Evolutionary conservation across 2,797 vertebrate genomes (phyloP).

Genomic region (Crax fasciolata): DNA sequence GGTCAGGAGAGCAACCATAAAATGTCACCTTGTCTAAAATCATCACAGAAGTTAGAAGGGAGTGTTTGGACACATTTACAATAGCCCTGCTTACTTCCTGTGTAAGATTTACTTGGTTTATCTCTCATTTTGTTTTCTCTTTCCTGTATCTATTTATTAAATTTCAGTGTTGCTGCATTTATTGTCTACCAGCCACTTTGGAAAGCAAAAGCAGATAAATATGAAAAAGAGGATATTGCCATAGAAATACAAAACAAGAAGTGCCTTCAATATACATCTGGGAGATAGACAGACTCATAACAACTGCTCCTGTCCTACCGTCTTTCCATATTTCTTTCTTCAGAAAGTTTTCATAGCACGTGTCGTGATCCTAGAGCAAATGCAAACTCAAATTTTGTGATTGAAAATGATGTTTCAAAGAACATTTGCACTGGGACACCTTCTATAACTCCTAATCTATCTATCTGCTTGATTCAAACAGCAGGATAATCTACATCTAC

Average conservation of each 20-base stretch:
- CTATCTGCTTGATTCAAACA: neutral
- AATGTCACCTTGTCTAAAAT: constrained; percentile 53
- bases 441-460: neutral
- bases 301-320: neutral
- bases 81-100: neutral
- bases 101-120: neutral
- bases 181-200: neutral
- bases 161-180: neutral
- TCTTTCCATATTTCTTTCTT: neutral
- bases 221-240: neutral
- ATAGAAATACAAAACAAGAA: constrained; percentile 10
- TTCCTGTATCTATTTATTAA: neutral
- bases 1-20: constrained; percentile 53
- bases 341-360: neutral
- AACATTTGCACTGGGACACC: neutral
- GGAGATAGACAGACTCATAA: neutral
- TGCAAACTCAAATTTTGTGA: neutral
- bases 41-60: neutral
- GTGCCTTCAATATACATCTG: neutral
- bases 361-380: constrained; percentile 27
- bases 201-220: neutral
- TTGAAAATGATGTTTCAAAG: constrained; percentile 37
- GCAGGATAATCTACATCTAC: neutral
- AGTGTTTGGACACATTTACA: neutral
- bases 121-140: neutral